Evolutionary conservation across 2,888 invertebrate species (phyloP).

Genomic region (Pseudococcus longispinus): DNA sequence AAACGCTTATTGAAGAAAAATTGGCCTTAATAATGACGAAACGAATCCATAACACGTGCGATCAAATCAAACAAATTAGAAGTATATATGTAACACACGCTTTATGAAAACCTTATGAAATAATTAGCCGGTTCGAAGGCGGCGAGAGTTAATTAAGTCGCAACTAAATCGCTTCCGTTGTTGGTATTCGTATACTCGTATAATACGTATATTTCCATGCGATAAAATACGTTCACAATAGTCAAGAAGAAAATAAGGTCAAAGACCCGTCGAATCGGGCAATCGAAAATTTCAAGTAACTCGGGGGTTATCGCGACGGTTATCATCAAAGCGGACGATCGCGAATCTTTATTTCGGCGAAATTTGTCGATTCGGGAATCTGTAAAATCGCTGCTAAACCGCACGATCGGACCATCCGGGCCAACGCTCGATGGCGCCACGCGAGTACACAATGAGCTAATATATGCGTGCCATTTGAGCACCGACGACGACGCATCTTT

Average conservation of each 20-base stretch:
- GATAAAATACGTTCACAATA: background rate
- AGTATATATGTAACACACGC: background rate
- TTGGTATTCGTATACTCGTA: background rate
- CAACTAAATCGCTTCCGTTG: constrained; percentile 9
- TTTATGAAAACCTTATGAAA: background rate
- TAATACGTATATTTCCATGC: background rate
- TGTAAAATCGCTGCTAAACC: background rate
- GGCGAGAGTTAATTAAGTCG: background rate
- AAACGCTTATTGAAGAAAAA: background rate
- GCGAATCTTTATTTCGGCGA: background rate
- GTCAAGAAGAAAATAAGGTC: background rate
- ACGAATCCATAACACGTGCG: background rate
- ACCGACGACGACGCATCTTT: background rate
- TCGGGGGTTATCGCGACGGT: background rate
- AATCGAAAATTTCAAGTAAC: background rate
- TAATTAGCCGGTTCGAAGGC: background rate
- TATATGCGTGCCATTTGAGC: constrained; percentile 18
- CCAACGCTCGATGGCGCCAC: constrained; percentile 1
- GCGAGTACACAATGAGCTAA: background rate
- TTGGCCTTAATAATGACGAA: background rate
- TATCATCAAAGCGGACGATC: background rate
- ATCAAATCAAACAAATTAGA: background rate
- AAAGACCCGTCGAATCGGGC: background rate
- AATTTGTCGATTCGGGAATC: background rate
- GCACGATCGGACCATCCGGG: background rate